Conservation (phyloP, 2,888 invertebrate genomes). For the Agrypnus murinus region DNA sequence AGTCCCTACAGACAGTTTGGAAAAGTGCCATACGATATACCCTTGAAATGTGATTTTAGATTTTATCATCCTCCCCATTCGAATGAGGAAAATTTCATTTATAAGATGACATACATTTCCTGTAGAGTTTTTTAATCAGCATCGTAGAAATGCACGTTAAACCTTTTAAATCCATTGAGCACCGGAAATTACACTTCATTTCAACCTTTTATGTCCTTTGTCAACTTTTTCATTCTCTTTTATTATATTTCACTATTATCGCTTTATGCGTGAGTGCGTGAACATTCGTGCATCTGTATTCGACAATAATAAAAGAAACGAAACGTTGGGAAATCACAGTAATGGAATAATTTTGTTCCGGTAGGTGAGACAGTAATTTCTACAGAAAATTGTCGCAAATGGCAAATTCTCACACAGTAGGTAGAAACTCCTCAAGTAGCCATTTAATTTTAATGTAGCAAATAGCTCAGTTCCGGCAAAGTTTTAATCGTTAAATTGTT, state of each 20-base stretch:
- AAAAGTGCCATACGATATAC: too few species aligned
- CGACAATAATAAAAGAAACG: conserved; percentile 11
- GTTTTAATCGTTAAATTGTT: conserved; percentile 17
- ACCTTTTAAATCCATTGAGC: conserved; percentile 24
- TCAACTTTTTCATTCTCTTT: conserved; percentile 15
- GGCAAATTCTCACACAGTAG: conserved; percentile 20
- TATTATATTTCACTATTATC: conserved; percentile 26
- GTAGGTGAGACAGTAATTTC: conserved; percentile 25
- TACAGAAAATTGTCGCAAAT: conserved; percentile 7
- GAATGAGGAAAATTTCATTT: background rate
- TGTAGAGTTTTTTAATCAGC: conserved; percentile 11
- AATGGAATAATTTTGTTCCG: conserved; percentile 29
- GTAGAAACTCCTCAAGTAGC: conserved; percentile 23
- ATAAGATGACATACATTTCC: conserved; percentile 11
- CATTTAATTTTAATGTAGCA: conserved; percentile 31
- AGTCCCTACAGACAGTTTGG: too few species aligned
- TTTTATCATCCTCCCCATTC: too few species aligned
- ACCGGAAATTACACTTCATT: conserved; percentile 29
- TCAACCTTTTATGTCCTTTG: conserved; percentile 28
- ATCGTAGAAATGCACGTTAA: conserved; percentile 16
- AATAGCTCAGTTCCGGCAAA: conserved; percentile 17
- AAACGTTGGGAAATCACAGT: conserved; percentile 18
- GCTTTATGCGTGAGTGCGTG: conserved; percentile 24
- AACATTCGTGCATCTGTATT: conserved; percentile 12
- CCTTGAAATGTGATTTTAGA: too few species aligned